These are phyloP conservation scores for Eupithecia vulgata DNA, from an alignment of 2,888 invertebrate species.

Conservation along the genomic window DNA sequence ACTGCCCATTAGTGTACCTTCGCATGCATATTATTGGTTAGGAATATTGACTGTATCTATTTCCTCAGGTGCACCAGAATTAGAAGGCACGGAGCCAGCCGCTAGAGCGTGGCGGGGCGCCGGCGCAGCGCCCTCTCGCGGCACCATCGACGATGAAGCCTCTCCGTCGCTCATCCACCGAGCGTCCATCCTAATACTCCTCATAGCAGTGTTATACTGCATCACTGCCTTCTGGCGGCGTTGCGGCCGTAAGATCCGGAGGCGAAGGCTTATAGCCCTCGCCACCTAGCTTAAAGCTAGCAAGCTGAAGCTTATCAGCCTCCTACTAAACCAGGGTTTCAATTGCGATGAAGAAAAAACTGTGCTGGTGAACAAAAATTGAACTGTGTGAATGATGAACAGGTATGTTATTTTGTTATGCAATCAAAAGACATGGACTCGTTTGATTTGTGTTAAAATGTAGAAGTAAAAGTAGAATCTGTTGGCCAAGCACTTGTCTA, in stretches of 20 bases:
- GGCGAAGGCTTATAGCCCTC: slow-evolving; percentile 67
- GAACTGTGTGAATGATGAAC: background rate
- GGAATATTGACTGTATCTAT: background rate
- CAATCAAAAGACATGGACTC: background rate
- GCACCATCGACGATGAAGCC: slow-evolving; percentile 45
- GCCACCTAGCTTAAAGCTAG: slow-evolving; percentile 61
- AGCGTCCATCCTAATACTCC: slow-evolving; percentile 57
- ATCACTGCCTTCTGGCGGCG: slow-evolving; percentile 63
- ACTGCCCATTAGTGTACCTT: no score
- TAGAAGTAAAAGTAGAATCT: background rate
- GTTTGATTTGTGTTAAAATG: background rate
- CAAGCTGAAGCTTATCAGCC: background rate
- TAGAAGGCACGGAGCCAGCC: slow-evolving; percentile 76
- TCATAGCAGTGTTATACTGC: slow-evolving; percentile 59
- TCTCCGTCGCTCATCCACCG: slow-evolving; percentile 55
- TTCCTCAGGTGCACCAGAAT: slow-evolving; percentile 61
- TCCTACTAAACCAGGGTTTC: background rate
- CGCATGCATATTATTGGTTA: no score
- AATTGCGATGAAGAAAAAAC: background rate
- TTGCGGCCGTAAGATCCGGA: slow-evolving; percentile 67
- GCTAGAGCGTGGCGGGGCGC: slow-evolving; percentile 84
- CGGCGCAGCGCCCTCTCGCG: slow-evolving; percentile 68
- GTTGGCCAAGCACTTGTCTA: background rate
- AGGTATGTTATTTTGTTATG: background rate
- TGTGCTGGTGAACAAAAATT: background rate